Evolutionary conservation across 1,140 invertebrate genomes (phyloP).

Genomic region (Sarcophaga bullata): DNA sequence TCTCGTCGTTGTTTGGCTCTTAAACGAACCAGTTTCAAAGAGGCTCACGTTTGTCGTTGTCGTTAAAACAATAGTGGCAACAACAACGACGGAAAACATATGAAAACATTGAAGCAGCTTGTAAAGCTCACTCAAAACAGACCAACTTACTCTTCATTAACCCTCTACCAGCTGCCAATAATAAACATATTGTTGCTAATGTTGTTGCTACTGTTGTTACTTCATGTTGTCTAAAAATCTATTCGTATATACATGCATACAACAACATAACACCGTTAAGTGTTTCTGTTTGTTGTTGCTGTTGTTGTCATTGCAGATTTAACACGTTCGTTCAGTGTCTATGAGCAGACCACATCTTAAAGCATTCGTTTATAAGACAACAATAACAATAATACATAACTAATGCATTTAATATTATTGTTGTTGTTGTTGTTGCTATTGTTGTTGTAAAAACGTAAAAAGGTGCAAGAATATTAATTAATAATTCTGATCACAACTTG

Average conservation of each 20-base stretch:
- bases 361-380: not conserved
- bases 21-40: slow-evolving; percentile 4
- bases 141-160: not conserved
- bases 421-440: not conserved
- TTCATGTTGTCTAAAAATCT: not conserved
- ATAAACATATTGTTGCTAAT: not conserved
- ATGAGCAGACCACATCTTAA: not conserved
- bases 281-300: not conserved
- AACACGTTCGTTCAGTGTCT: slow-evolving; percentile 23
- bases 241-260: not conserved
- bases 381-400: not conserved
- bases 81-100: too few relatives aligned
- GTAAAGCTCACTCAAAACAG: not conserved
- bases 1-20: not conserved
- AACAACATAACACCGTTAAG: not conserved
- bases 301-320: slow-evolving; percentile 41
- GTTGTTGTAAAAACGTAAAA: slow-evolving; percentile 41
- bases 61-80: not conserved
- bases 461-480: slow-evolving; percentile 65
- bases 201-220: not conserved
- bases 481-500: slow-evolving; percentile 62
- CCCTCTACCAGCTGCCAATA: not conserved
- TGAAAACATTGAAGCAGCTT: not conserved
- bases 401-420: not conserved
- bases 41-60: not conserved